These are phyloP conservation scores for Desoria tigrina DNA, from an alignment of 2,888 invertebrate species.

Conservation along the genomic window DNA sequence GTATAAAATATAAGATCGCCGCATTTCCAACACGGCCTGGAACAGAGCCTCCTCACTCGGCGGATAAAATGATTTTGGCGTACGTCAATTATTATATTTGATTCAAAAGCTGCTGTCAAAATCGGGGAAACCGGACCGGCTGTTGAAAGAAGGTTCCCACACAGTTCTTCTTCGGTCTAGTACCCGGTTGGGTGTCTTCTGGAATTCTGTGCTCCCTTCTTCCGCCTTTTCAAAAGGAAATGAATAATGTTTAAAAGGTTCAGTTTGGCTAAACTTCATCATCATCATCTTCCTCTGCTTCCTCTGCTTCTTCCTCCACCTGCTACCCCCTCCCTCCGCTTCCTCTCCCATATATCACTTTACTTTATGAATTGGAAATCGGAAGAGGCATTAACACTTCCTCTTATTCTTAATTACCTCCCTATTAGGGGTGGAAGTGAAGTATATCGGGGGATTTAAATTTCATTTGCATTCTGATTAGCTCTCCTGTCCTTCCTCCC, in stretches of 20 bases:
- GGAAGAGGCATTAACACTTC: conserved; percentile 8
- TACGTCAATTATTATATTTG: too few relatives aligned
- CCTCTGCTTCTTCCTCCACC: conserved; percentile 3
- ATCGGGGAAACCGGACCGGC: background rate
- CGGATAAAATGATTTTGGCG: too few relatives aligned
- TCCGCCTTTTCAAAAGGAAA: conserved; percentile 14
- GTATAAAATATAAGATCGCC: too few relatives aligned
- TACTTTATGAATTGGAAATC: background rate
- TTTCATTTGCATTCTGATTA: too few relatives aligned
- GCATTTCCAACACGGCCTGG: too few relatives aligned
- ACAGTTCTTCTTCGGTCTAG: too few relatives aligned
- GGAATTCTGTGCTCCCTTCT: conserved; percentile 7
- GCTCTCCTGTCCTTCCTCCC: too few relatives aligned
- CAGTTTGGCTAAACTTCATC: conserved; percentile 14
- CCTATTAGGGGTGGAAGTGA: too few relatives aligned
- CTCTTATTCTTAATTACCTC: background rate
- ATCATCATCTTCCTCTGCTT: conserved; percentile 20
- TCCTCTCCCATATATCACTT: conserved; percentile 3
- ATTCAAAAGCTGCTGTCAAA: too few relatives aligned
- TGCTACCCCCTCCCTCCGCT: conserved; percentile 1
- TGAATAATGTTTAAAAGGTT: conserved; percentile 1
- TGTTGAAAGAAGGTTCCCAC: background rate
- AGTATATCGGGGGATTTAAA: too few relatives aligned
- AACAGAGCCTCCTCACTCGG: too few relatives aligned
- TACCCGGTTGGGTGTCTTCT: conserved; percentile 10